Conservation (phyloP, 1,140 invertebrate genomes). For the Zaprionus nigranus region DNA sequence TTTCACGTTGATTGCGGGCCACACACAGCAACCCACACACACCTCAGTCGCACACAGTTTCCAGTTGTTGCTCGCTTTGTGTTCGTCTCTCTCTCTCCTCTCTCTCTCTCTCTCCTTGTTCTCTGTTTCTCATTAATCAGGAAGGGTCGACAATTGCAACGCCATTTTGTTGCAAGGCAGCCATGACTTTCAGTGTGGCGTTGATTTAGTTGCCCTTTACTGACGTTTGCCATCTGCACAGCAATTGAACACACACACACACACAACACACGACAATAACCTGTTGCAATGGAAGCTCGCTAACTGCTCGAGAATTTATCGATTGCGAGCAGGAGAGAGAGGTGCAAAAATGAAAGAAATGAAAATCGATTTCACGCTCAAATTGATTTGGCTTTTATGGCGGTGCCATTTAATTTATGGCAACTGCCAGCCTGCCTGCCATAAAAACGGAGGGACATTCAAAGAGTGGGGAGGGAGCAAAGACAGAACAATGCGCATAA, state of each 20-base stretch:
- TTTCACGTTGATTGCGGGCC: constrained; percentile 50
- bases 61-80: constrained; percentile 2
- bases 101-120: background rate
- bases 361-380: constrained; percentile 81
- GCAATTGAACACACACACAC: constrained; percentile 1
- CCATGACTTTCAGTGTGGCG: constrained; percentile 48
- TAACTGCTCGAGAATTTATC: constrained; percentile 58
- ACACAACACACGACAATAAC: constrained; percentile 34
- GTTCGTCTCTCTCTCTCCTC: too few species aligned
- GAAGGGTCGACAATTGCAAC: constrained; percentile 52
- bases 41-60: background rate
- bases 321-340: constrained; percentile 34
- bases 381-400: constrained; percentile 81
- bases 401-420: constrained; percentile 76
- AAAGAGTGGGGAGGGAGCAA: constrained; percentile 3
- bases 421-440: constrained; percentile 41
- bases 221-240: constrained; percentile 9
- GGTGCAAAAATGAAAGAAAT: constrained; percentile 44
- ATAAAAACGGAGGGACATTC: constrained; percentile 41
- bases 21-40: constrained; percentile 10
- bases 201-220: constrained; percentile 61
- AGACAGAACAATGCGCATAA: constrained; percentile 57
- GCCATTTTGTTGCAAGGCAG: constrained; percentile 55
- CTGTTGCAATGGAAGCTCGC: constrained; percentile 56
- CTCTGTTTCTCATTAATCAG: constrained; percentile 63